Evolutionary conservation across 2,797 vertebrate species (phyloP), one percentile per base, ranked within the genome.

Genomic region (Clarias pachynema): DNA sequence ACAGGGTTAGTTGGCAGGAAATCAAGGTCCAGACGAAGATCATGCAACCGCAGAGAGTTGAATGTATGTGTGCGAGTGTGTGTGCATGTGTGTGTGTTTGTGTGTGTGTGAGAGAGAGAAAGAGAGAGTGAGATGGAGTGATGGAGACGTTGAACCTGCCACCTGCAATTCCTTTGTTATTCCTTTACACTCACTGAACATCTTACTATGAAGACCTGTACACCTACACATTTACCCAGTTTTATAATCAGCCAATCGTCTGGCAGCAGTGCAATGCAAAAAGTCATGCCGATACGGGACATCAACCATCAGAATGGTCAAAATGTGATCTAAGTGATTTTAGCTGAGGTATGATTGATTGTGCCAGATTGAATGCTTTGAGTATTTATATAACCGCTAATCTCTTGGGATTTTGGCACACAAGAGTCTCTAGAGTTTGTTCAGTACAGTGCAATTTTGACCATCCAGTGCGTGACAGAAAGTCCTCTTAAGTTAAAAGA

Each of bases 1-100:
- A 93, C 88, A 91, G 92, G 89, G 81, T 22, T 82, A 83, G 75
- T 18, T 86, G 89, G 83, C 84, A 86, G 72, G 22, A 68, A 84
- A 34, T 84, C 84, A 86, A 72, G 26, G 40, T 83, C 81, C 68
- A 84, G 53, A 81, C n/a, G 57, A 84, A 37, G 44, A 83, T 73
- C 74, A 81, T 72, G 66, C 63, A 75, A 57, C 84, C 24, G 20
- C 63, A 82, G 78, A 70, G 78, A 75, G 24, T 80, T 78, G 75
- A 75, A 74, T 66, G 63, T 31, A 72, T 84, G 66, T 81, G 63
- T 70, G 82, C 70, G 87, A 22, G 84, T 73, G 84, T 56, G 85
- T 59, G 81, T 66, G 77, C 22, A 66, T 73, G 59, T 82, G 65
- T 60, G 82, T 68, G 86, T 70, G 79, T 80, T 62, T 34, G 72